Conservation (phyloP, 64 coral and sea anemone genomes). For the Montipora cactus region DNA sequence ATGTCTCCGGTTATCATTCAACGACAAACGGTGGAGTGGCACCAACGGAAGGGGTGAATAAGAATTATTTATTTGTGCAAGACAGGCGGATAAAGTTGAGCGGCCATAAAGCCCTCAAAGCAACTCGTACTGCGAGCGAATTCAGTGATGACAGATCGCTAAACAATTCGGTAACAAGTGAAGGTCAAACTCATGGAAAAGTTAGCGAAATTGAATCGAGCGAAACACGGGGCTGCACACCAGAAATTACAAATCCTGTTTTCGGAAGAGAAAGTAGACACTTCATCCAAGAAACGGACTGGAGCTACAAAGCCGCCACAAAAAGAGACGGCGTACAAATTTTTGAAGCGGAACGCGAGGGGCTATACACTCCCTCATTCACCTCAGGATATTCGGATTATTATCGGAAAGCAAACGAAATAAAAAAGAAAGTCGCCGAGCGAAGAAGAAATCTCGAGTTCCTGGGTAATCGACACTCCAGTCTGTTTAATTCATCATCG, state of each 20-base stretch:
- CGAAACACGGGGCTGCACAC: background rate
- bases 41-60: background rate
- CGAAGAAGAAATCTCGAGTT: slow-evolving; percentile 3
- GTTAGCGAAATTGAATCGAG: background rate
- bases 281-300: background rate
- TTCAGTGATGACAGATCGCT: background rate
- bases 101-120: background rate
- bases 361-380: background rate
- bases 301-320: background rate
- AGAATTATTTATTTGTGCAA: slow-evolving; percentile 6
- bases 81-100: background rate
- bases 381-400: background rate
- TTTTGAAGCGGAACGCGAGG: background rate
- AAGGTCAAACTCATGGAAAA: background rate
- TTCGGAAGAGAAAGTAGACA: background rate
- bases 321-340: background rate
- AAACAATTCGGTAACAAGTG: background rate
- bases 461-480: background rate
- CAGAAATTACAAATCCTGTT: background rate
- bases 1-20: background rate
- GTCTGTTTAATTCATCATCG: background rate
- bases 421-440: slow-evolving; percentile 16
- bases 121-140: background rate
- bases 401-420: slow-evolving; percentile 41
- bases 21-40: background rate